Percentiles rank a stretch among this genome's conserved stretches.
These are phyloP conservation scores for Gambusia yucatana DNA, from an alignment of 2,797 vertebrate genomes.

Conservation along the genomic window DNA sequence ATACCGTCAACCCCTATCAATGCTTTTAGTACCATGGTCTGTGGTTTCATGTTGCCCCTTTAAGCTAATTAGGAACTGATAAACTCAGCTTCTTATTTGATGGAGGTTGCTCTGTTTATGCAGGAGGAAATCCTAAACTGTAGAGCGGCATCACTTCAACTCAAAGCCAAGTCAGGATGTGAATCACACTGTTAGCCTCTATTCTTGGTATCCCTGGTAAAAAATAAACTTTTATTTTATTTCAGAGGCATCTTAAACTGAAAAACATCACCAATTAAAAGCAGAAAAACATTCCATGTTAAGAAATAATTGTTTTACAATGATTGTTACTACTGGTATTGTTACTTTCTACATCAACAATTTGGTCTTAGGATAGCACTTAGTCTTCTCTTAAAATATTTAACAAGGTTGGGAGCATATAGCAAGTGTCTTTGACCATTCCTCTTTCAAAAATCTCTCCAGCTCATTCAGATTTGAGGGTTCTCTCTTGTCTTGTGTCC, in stretches of 20 bases:
- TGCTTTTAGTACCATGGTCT: conserved; percentile 59
- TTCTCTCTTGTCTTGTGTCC: background rate
- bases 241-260: background rate
- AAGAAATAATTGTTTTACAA: background rate
- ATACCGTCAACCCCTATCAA: conserved; percentile 42
- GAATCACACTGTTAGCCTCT: background rate
- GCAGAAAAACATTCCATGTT: background rate
- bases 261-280: background rate
- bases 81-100: conserved; percentile 52
- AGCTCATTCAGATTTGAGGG: background rate
- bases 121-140: conserved; percentile 25
- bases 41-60: conserved; percentile 71
- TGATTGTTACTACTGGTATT: background rate
- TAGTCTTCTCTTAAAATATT: background rate
- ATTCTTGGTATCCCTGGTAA: background rate
- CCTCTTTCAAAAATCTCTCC: background rate
- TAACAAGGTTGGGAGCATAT: background rate
- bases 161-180: conserved; percentile 20
- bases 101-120: conserved; percentile 54
- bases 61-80: conserved; percentile 76
- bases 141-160: conserved; percentile 10
- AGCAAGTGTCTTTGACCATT: background rate
- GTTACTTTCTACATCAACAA: background rate
- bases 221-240: background rate
- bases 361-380: background rate